phyloP scores from a whole-genome alignment of 2,888 invertebrate genomes.

The Parochlus steinenii region DNA sequence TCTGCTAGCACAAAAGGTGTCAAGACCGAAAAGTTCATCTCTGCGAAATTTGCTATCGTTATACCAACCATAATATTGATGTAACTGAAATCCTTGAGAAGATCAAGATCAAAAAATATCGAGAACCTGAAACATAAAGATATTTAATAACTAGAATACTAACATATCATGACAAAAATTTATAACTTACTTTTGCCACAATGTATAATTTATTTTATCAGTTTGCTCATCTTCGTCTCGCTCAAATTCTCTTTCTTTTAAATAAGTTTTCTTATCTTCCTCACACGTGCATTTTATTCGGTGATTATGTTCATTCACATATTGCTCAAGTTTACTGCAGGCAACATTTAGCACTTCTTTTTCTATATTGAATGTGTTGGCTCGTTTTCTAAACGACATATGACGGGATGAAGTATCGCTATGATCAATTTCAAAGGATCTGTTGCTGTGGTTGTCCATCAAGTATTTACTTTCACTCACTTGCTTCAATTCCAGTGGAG shows the following conservation, averaged over 20 bases:
- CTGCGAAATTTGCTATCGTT: constrained; percentile 52
- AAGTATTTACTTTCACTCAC: constrained; percentile 8
- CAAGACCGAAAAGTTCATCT: constrained; percentile 53
- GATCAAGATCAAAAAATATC: constrained; percentile 51
- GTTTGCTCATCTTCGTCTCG: constrained; percentile 24
- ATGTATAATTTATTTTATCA: constrained; percentile 15
- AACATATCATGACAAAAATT: not conserved
- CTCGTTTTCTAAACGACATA: constrained; percentile 29
- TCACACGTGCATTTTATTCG: constrained; percentile 27
- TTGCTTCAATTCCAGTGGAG: not conserved
- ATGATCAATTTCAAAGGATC: constrained; percentile 28
- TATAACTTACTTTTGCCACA: not conserved
- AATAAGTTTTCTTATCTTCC: constrained; percentile 16
- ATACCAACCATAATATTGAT: constrained; percentile 54
- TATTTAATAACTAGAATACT: constrained; percentile 17
- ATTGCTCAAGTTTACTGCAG: constrained; percentile 35
- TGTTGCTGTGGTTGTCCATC: constrained; percentile 1
- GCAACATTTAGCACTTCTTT: constrained; percentile 38
- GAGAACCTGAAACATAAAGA: constrained; percentile 38
- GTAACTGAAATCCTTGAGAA: constrained; percentile 49
- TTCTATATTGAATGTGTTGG: constrained; percentile 42
- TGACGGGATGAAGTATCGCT: constrained; percentile 31
- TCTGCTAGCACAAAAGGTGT: constrained; percentile 58
- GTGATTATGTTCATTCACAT: constrained; percentile 21
- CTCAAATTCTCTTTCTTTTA: constrained; percentile 28